These are phyloP conservation scores for Synodontis membranacea DNA, from an alignment of 2,113 vertebrate genomes.

Conservation along the genomic window DNA sequence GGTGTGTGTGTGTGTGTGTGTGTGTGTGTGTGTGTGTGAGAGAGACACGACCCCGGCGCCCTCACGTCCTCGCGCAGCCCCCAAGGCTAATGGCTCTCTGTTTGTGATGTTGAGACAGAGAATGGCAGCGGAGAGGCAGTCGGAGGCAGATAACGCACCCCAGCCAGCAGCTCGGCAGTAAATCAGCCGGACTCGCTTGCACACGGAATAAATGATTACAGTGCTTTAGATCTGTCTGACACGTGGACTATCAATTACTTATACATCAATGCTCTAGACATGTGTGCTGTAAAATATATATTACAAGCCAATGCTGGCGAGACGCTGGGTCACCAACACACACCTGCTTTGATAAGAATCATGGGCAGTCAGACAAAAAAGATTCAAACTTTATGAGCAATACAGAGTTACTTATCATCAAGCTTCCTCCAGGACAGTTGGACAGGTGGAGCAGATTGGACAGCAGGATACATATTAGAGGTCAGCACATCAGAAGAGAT, in stretches of 20 bases:
- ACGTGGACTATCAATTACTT: constrained; percentile 13
- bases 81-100: constrained; percentile 40
- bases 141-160: constrained; percentile 30
- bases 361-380: neutral
- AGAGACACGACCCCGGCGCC: constrained; percentile 21
- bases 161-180: constrained; percentile 41
- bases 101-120: constrained; percentile 40
- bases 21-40: constrained; percentile 6
- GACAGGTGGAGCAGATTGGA: neutral
- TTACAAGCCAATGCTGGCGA: neutral
- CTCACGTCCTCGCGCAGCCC: constrained; percentile 37
- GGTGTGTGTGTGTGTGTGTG: constrained; percentile 1
- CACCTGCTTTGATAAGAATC: neutral
- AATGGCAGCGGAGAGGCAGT: constrained; percentile 2
- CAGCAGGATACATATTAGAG: neutral
- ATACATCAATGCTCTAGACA: constrained; percentile 8
- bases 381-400: constrained; percentile 27
- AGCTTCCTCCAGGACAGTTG: neutral
- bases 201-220: constrained; percentile 41
- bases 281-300: neutral
- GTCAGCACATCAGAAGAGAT: neutral
- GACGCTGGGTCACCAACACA: neutral
- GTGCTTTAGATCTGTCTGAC: constrained; percentile 21
- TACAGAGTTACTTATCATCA: neutral
- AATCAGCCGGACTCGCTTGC: constrained; percentile 33